Base-by-base conservation (phyloP, 1,140 invertebrate genomes). In the Archegozetes longisetosus region DNA sequence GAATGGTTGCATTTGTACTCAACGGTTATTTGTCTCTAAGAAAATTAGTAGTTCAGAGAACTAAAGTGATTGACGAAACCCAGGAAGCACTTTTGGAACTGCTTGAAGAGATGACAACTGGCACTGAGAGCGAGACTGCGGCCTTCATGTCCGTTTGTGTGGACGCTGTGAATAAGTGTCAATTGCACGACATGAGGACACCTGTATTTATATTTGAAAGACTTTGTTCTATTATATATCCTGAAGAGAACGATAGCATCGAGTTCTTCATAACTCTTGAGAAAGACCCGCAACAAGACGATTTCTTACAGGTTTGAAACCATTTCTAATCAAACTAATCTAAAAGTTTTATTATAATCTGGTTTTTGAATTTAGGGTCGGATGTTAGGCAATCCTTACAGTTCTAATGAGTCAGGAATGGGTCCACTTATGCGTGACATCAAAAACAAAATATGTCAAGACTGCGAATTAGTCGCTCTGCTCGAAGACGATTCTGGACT, bases 401-500 rank as follows among this genome's bases (percentile, higher is more conserved):
- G 87, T 51, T 93, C 88, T 23, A 79, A 84, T 50, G 93, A 97
- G 69, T 81, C 85, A 22, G 92, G 92, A 14, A 78, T 98, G 64
- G 93, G 94, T 1, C 93, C 94, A 0, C 74, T 96, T 0, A 98
- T 98, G 94, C 78, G 94, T 47, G 92, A 98, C 70, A 87, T 98
- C 0, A 98, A 98, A 72, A 98, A 98, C 72, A 97, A 97, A 72
- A 94, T 95, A 62, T 95, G 91, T 69, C 85, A 86, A 67, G 94
- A 98, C 75, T 98, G 93, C 74, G 94, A 98, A 69, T 74, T 98
- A 47, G 88, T 98, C 0, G 92, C 93, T 1, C 73, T 98, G 20
- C 72, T 97, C 0, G 93, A 98, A 72, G 93, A 98, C 72, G 94
- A 98, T 70, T 97, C 92, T 68, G 93, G 93, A 52, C 97, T 98